Evolutionary conservation across 2,888 invertebrate species (phyloP).

Genomic region (Orthosia gracilis): DNA sequence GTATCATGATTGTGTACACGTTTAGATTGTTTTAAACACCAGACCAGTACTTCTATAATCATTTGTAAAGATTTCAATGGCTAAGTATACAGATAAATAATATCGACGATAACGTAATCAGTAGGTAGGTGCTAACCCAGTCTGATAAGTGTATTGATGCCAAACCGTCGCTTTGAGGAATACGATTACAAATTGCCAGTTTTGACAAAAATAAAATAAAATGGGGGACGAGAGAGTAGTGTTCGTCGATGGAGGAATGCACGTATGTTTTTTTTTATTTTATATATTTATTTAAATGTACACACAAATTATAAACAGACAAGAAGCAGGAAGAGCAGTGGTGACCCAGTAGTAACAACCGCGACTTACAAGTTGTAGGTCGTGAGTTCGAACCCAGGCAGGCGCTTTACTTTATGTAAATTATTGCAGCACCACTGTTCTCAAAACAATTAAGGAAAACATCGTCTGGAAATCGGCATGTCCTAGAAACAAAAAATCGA

Average conservation of each 20-base stretch:
- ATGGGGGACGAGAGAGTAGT: conserved; percentile 30
- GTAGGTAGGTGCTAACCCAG: neutral
- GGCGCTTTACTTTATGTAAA: no score
- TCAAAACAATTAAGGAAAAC: no score
- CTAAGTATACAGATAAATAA: conserved; percentile 13
- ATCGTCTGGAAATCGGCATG: no score
- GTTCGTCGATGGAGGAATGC: conserved; percentile 5
- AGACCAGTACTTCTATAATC: conserved; percentile 17
- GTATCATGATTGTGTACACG: neutral
- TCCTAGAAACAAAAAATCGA: no score
- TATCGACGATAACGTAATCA: conserved; percentile 29
- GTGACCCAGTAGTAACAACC: no score
- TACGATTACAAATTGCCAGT: neutral
- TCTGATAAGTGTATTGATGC: conserved; percentile 9
- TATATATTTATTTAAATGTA: neutral
- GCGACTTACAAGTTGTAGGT: no score
- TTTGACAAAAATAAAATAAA: neutral
- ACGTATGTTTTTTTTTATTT: conserved; percentile 17
- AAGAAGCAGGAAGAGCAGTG: no score
- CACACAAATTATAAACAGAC: no score
- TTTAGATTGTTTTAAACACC: neutral
- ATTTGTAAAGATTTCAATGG: neutral
- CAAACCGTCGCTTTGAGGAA: conserved; percentile 1
- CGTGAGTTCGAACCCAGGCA: no score
- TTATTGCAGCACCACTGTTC: no score